Conservation (phyloP, 2,888 invertebrate species). For the Amiota communis region DNA sequence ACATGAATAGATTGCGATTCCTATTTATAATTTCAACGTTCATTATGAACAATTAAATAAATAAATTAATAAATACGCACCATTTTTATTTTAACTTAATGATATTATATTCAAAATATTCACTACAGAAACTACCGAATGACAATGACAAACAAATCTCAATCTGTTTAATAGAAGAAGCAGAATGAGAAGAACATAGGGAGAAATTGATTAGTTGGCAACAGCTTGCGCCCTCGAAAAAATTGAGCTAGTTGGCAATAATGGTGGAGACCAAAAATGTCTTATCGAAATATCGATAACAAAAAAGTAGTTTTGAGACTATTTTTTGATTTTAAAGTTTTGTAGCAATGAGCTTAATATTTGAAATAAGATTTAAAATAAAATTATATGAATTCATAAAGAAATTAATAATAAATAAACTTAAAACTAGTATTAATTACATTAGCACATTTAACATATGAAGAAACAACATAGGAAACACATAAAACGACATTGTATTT, state of each 20-base stretch:
- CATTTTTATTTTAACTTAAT: constrained; percentile 45
- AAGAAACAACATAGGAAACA: constrained; percentile 37
- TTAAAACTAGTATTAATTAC: constrained; percentile 37
- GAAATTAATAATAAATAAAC: not conserved
- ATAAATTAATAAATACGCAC: constrained; percentile 39
- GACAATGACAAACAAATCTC: constrained; percentile 48
- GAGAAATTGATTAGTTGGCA: no score
- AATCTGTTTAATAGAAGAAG: constrained; percentile 28
- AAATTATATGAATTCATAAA: not conserved
- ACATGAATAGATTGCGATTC: constrained; percentile 64
- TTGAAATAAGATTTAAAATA: not conserved
- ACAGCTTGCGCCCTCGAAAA: no score
- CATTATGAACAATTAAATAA: not conserved
- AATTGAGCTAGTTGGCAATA: no score
- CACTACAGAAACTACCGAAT: not conserved
- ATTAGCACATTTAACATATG: constrained; percentile 47
- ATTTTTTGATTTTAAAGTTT: no score
- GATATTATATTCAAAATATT: constrained; percentile 21
- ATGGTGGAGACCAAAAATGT: no score
- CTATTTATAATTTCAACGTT: constrained; percentile 18
- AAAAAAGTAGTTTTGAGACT: no score
- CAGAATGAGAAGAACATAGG: no score
- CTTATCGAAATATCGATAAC: no score
- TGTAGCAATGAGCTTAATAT: no score
- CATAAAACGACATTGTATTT: constrained; percentile 43